A percentile compares a stretch with the other conserved stretches of the same genome.
Evolutionary conservation across 2,888 invertebrate species (phyloP).

Genomic region (Muschampia plurimacula): DNA sequence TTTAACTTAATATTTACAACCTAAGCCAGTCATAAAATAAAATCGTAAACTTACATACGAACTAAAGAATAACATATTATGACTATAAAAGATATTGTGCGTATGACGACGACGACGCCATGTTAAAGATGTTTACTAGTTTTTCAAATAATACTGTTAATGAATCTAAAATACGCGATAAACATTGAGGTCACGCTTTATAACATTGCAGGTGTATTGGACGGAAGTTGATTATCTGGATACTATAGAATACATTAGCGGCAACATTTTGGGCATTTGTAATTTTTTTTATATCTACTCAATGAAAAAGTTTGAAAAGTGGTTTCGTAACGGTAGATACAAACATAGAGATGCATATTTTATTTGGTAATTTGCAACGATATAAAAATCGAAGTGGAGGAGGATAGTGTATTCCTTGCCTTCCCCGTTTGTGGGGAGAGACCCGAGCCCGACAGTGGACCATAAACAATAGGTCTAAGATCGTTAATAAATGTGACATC

Average conservation of each 20-base stretch:
- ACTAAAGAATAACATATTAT: background rate
- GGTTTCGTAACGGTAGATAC: background rate
- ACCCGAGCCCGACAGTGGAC: too few relatives aligned
- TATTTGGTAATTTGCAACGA: background rate
- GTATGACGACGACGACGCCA: background rate
- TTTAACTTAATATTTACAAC: background rate
- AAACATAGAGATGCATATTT: background rate
- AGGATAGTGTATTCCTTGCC: too few relatives aligned
- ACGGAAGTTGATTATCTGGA: slow-evolving; percentile 9
- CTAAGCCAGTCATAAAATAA: background rate
- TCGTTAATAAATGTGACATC: too few relatives aligned
- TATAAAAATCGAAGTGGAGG: background rate
- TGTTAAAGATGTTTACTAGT: background rate
- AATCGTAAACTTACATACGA: too few relatives aligned
- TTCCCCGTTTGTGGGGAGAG: too few relatives aligned
- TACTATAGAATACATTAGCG: slow-evolving; percentile 11
- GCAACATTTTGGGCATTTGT: slow-evolving; percentile 20
- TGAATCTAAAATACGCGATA: slow-evolving; percentile 3
- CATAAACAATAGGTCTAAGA: too few relatives aligned
- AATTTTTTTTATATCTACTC: background rate
- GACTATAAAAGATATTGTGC: background rate
- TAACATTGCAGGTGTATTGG: slow-evolving; percentile 11
- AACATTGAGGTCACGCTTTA: slow-evolving; percentile 8
- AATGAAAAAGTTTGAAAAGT: background rate
- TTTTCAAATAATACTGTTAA: slow-evolving; percentile 5